phyloP scores from a whole-genome alignment of 2,113 vertebrate genomes.

The Crotalus helleri region DNA sequence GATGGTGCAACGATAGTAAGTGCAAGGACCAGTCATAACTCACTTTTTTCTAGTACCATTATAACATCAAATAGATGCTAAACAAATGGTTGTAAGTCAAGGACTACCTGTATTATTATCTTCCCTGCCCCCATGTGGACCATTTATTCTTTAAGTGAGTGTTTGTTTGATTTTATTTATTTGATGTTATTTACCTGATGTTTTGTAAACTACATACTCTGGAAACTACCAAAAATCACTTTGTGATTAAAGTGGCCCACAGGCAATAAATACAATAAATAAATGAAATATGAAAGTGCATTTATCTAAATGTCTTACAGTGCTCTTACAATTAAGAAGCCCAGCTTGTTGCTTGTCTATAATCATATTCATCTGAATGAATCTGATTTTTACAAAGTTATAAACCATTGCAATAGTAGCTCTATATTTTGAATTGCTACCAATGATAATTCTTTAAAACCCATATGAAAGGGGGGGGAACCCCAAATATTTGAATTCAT shows the following conservation, averaged over 20 bases:
- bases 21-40: background rate
- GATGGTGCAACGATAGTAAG: background rate
- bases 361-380: background rate
- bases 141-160: background rate
- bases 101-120: background rate
- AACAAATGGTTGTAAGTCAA: background rate
- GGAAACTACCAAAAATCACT: background rate
- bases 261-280: background rate
- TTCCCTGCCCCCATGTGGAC: fast-evolving
- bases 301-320: background rate
- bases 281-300: background rate
- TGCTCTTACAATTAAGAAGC: background rate
- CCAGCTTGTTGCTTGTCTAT: background rate
- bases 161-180: background rate
- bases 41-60: background rate
- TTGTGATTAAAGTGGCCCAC: background rate
- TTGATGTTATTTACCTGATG: background rate
- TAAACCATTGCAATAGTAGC: background rate
- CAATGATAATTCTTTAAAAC: background rate
- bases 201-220: background rate
- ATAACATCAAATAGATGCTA: background rate
- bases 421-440: background rate
- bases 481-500: background rate
- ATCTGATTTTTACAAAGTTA: background rate
- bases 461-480: background rate